These are phyloP conservation scores for Panorpa germanica DNA, from an alignment of 2,888 invertebrate genomes.

Conservation along the genomic window DNA sequence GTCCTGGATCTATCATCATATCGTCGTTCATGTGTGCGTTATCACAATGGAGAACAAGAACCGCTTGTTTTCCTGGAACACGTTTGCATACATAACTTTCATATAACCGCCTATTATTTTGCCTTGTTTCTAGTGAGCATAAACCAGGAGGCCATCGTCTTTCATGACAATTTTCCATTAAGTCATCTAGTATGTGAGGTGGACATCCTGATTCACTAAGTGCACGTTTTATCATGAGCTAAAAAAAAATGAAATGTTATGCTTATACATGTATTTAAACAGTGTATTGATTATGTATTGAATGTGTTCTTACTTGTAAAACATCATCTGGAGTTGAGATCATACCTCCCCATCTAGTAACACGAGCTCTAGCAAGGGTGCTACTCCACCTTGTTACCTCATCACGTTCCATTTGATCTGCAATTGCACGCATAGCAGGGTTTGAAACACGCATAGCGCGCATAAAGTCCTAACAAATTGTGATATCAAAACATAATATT, in stretches of 20 bases:
- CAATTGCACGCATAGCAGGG: conserved; percentile 79
- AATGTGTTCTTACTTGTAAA: conserved; percentile 43
- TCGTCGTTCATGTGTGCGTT: conserved; percentile 90
- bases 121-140: conserved; percentile 81
- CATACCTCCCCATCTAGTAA: conserved; percentile 96
- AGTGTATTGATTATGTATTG: conserved; percentile 1
- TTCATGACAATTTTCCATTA: conserved; percentile 97
- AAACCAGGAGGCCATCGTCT: conserved; percentile 87
- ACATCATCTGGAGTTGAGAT: conserved; percentile 94
- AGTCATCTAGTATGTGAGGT: conserved; percentile 76
- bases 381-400: conserved; percentile 82
- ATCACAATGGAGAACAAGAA: conserved; percentile 84
- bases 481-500: conserved; percentile 6
- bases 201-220: conserved; percentile 89
- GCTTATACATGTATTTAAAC: neutral
- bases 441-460: conserved; percentile 81
- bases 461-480: conserved; percentile 71
- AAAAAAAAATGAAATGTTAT: conserved; percentile 15
- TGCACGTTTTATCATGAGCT: conserved; percentile 87
- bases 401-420: conserved; percentile 87
- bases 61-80: conserved; percentile 91
- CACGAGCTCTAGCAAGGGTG: conserved; percentile 64
- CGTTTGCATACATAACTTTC: conserved; percentile 89
- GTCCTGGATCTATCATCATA: conserved; percentile 88
- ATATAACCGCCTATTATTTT: conserved; percentile 78